Base-by-base conservation (phyloP, 1,140 invertebrate species). In the Melitaea cinxia region DNA sequence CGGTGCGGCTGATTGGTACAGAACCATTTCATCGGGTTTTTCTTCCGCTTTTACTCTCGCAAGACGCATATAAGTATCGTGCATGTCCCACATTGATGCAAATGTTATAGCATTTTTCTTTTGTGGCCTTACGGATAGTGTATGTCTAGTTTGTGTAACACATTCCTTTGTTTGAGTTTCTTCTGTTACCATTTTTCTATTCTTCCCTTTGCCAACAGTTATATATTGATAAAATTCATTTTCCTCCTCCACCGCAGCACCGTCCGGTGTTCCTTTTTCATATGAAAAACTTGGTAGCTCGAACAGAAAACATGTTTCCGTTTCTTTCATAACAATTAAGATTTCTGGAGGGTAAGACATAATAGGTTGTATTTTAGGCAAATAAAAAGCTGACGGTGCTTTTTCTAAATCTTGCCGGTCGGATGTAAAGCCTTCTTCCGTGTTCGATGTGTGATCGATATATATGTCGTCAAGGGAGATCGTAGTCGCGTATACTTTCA, bases 31-130 rank as follows among this genome's bases (percentile, higher is more conserved):
- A 37, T 92, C 91, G 14, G 88, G 80, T 30, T 91, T 80, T 65
- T 91, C 83, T 53, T 84, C 80, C 7, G 80, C 65, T 14, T 82
- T 85, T 4, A 82, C 69, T 15, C 77, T 68, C 28, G 89, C 85
- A 3, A 92, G 75, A 21, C 81, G 78, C 21, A 87, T 82, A 67
- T 93, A 95, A 0, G 93, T 94, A 68, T 96, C 95, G 67, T 93
- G 93, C 93, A 96, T 94, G 52, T 95, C 93, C 93, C 95, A 96
- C 69, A 94, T 92, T 4, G 95, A 95, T 0, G 95, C 94, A 73
- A 94, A 95, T 0, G 92, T 91, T 4, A 87, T 88, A 7, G 90
- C 91, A 76, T 95, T 93, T 49, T 82, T 89, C 10, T 92, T 93
- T 57, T 89, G 83, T 1, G 91, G 81, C 35, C 91, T 83, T 2